Conservation (phyloP, 2,797 vertebrate genomes). For the Columba guinea region DNA sequence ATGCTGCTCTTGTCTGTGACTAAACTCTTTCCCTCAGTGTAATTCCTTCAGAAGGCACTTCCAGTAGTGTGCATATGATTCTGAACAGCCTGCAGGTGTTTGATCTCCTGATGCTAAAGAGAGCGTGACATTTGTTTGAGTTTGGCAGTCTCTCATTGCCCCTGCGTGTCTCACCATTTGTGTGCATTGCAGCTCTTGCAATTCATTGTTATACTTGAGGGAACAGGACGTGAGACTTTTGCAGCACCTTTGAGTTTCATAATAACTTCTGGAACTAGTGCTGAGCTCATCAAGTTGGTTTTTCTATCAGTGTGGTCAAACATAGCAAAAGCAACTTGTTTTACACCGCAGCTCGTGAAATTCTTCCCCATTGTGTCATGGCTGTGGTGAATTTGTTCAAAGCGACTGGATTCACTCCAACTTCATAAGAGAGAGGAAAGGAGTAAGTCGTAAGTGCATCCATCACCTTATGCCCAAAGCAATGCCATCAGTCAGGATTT, state of each 20-base stretch:
- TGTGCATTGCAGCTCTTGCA: background rate
- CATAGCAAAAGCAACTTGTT: background rate
- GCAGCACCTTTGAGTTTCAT: background rate
- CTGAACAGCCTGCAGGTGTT: background rate
- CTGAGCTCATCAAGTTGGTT: background rate
- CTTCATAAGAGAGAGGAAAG: background rate
- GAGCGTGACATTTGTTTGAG: background rate
- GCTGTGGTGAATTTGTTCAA: background rate
- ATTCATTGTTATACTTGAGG: background rate
- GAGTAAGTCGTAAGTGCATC: background rate
- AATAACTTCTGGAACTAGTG: background rate
- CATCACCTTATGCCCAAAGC: background rate
- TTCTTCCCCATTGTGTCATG: background rate
- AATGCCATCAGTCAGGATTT: background rate
- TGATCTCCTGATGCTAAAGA: background rate
- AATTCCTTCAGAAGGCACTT: background rate
- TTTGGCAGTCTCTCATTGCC: background rate
- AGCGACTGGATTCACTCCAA: background rate
- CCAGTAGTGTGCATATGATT: rapidly evolving
- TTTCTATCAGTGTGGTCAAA: background rate
- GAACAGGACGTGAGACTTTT: background rate
- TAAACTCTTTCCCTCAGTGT: background rate
- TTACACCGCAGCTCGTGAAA: background rate
- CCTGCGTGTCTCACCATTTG: background rate
- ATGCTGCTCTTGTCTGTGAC: background rate